Evolutionary conservation across 2,797 vertebrate genomes (phyloP).

Genomic region (Chelon labrosus): DNA sequence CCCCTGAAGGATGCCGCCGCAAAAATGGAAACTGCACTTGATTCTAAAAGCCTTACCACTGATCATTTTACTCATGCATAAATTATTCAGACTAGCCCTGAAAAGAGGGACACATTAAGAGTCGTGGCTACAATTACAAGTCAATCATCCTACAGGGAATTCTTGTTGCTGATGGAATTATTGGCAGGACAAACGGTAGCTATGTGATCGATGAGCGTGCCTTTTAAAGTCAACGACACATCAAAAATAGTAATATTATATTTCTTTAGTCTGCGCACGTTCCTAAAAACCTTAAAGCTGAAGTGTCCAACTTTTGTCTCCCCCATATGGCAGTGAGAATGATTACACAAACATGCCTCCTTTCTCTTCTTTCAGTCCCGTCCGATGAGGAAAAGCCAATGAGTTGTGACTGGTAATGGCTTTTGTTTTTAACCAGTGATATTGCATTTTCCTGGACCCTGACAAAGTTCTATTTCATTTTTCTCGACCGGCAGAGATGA

Average conservation of each 20-base stretch:
- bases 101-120: conserved; percentile 68
- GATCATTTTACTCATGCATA: conserved; percentile 74
- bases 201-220: conserved; percentile 17
- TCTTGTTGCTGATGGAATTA: conserved; percentile 58
- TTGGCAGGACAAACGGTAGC: conserved; percentile 48
- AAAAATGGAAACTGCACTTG: conserved; percentile 67
- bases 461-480: too few species aligned
- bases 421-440: too few species aligned
- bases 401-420: too few species aligned
- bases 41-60: conserved; percentile 69
- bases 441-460: too few species aligned
- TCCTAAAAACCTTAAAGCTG: background rate
- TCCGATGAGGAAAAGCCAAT: too few species aligned
- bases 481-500: too few species aligned
- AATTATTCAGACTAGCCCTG: conserved; percentile 70
- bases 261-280: conserved; percentile 1
- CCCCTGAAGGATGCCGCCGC: conserved; percentile 57
- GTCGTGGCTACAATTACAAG: conserved; percentile 71
- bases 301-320: too few species aligned
- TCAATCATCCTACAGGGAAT: conserved; percentile 66
- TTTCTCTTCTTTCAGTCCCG: too few species aligned
- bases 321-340: too few species aligned
- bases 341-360: too few species aligned
- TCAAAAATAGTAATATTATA: background rate
- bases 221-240: conserved; percentile 11